These are phyloP conservation scores for Carduelis carduelis DNA, from an alignment of 2,797 vertebrate species.

Conservation along the genomic window DNA sequence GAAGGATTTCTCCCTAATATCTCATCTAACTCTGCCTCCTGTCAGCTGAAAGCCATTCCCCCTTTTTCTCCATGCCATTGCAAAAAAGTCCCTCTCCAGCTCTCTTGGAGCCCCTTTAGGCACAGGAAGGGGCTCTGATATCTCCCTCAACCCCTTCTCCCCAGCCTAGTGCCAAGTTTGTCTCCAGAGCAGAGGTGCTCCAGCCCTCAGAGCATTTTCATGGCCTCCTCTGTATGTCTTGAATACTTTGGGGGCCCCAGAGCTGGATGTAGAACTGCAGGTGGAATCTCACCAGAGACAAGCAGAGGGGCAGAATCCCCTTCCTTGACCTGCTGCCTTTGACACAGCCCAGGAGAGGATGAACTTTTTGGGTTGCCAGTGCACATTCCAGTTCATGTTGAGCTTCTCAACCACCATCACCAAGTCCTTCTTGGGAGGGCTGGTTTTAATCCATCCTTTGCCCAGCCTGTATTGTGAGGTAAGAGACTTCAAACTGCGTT, in stretches of 20 bases:
- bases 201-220: background rate
- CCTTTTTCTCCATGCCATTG: background rate
- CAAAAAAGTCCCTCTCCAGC: background rate
- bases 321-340: background rate
- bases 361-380: background rate
- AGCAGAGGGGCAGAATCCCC: background rate
- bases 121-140: background rate
- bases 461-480: background rate
- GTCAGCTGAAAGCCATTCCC: background rate
- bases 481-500: background rate
- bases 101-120: background rate
- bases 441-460: background rate
- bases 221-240: background rate
- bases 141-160: background rate
- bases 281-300: background rate
- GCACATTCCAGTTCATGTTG: background rate
- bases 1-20: background rate
- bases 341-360: background rate
- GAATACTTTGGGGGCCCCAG: rapidly evolving
- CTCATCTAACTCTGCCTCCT: background rate
- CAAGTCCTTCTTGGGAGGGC: background rate
- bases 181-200: background rate
- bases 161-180: background rate
- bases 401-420: background rate
- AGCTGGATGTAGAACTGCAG: background rate